Percentiles rank a stretch among this genome's conserved stretches.
These are phyloP conservation scores for Romanomermis culicivorax DNA, from an alignment of 2,888 invertebrate genomes.

Conservation along the genomic window DNA sequence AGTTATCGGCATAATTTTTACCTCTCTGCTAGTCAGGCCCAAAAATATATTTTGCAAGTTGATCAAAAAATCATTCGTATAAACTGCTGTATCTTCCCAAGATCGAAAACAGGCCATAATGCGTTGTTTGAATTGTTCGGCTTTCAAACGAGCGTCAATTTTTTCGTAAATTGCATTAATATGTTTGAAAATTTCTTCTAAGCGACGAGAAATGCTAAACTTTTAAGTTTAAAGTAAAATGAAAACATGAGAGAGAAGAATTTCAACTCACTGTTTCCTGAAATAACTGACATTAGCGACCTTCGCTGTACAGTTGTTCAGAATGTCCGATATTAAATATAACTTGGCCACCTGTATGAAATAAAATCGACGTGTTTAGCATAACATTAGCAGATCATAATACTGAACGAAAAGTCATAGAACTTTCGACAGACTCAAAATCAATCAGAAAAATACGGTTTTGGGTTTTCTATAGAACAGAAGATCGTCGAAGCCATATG, in stretches of 20 bases:
- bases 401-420: too few relatives aligned
- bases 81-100: constrained; percentile 94
- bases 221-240: neutral
- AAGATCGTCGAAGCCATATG: too few relatives aligned
- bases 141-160: constrained; percentile 62
- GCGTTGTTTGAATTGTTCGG: constrained; percentile 75
- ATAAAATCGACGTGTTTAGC: too few relatives aligned
- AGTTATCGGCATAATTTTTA: neutral
- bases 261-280: constrained; percentile 32
- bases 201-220: neutral
- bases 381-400: too few relatives aligned
- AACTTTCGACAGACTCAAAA: too few relatives aligned
- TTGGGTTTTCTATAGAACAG: too few relatives aligned
- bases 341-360: constrained; percentile 43
- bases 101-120: constrained; percentile 72
- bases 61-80: constrained; percentile 71
- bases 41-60: constrained; percentile 71
- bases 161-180: constrained; percentile 48
- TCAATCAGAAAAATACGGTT: too few relatives aligned
- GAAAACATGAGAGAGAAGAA: neutral
- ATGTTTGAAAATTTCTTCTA: constrained; percentile 44
- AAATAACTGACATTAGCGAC: constrained; percentile 86
- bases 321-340: constrained; percentile 81
- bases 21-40: constrained; percentile 40
- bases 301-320: constrained; percentile 88